Conservation (phyloP, 1,140 invertebrate species). For the Orussus abietinus region DNA sequence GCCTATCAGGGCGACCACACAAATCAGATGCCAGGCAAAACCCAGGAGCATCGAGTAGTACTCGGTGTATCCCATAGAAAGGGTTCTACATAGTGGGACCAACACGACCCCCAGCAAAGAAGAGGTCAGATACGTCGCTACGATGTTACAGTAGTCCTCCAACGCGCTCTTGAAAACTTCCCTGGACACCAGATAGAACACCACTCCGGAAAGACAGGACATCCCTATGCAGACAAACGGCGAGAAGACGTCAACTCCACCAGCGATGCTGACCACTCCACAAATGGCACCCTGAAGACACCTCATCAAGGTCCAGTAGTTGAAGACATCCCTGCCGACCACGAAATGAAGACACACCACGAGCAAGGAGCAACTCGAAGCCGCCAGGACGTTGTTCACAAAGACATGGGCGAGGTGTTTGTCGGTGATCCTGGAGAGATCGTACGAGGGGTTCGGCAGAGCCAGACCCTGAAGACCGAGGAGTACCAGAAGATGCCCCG, state of each 20-base stretch:
- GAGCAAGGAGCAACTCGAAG: slow-evolving; percentile 23
- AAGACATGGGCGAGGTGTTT: slow-evolving; percentile 10
- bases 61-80: neutral
- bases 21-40: slow-evolving; percentile 1
- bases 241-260: slow-evolving; percentile 25
- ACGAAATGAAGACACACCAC: slow-evolving; percentile 25
- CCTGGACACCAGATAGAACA: slow-evolving; percentile 25
- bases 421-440: slow-evolving; percentile 1
- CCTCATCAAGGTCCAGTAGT: slow-evolving; percentile 34
- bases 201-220: slow-evolving; percentile 20
- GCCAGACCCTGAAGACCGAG: slow-evolving; percentile 25
- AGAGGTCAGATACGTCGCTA: slow-evolving; percentile 24
- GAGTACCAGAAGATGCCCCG: slow-evolving; percentile 28
- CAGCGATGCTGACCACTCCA: slow-evolving; percentile 26
- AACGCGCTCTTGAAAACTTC: slow-evolving; percentile 26
- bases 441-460: neutral
- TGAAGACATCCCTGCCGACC: slow-evolving; percentile 21
- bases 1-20: neutral
- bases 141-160: slow-evolving; percentile 36
- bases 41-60: slow-evolving; percentile 3
- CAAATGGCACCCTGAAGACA: slow-evolving; percentile 29
- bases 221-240: slow-evolving; percentile 20
- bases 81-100: slow-evolving; percentile 22
- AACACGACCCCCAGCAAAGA: slow-evolving; percentile 23
- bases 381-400: slow-evolving; percentile 31